These are phyloP conservation scores for Megalopta genalis DNA, from an alignment of 1,140 invertebrate species.

Conservation along the genomic window DNA sequence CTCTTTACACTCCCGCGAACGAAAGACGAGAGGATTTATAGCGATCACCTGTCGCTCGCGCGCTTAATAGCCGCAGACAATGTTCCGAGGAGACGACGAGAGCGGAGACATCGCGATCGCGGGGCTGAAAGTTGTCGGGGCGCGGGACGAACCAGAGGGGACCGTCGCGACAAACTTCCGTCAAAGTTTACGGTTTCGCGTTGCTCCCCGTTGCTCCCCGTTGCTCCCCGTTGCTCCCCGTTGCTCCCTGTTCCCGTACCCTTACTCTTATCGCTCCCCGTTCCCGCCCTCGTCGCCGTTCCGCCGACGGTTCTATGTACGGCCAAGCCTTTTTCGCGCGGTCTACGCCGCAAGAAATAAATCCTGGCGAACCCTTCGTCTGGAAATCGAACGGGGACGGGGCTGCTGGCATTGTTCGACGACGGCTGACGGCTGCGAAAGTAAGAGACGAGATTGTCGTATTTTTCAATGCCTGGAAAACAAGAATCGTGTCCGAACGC, in stretches of 20 bases:
- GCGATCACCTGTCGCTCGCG: slow-evolving; percentile 31
- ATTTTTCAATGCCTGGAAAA: slow-evolving; percentile 6
- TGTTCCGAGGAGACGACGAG: neutral
- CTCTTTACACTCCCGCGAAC: neutral
- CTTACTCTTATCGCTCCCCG: too few relatives aligned
- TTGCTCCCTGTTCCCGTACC: too few relatives aligned
- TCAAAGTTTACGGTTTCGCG: slow-evolving; percentile 46
- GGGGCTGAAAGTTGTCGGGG: too few relatives aligned
- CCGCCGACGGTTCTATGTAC: slow-evolving; percentile 42
- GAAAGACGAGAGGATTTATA: slow-evolving; percentile 37
- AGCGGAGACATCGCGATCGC: too few relatives aligned
- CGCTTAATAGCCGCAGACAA: slow-evolving; percentile 29
- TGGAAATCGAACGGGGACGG: slow-evolving; percentile 50
- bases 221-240: too few relatives aligned
- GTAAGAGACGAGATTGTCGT: slow-evolving; percentile 51
- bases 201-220: too few relatives aligned
- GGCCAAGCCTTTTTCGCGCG: slow-evolving; percentile 49
- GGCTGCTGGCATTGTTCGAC: slow-evolving; percentile 56
- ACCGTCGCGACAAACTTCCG: slow-evolving; percentile 33
- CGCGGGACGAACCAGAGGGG: neutral
- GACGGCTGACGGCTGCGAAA: slow-evolving; percentile 55
- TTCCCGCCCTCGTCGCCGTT: too few relatives aligned
- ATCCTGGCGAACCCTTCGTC: slow-evolving; percentile 52
- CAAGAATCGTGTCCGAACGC: neutral
- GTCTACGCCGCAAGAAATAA: slow-evolving; percentile 54